Base-by-base conservation (phyloP, 2,888 invertebrate species). In the Tineola bisselliella region DNA sequence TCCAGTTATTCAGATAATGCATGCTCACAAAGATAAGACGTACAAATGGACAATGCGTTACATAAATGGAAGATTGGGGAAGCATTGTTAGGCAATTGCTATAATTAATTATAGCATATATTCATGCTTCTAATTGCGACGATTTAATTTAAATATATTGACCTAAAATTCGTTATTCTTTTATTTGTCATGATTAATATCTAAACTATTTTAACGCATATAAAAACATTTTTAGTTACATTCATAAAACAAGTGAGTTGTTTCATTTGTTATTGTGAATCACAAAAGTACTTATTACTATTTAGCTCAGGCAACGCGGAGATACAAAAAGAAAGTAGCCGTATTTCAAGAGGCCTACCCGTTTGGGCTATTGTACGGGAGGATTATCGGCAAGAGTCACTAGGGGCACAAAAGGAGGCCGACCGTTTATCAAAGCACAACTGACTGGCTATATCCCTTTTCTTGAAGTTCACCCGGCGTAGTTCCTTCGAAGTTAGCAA, bases 301-400 rank as follows among this genome's bases (percentile, higher is more conserved):
- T 58, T 58, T 33, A 30, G 30, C 17, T 58, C 58, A 33, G 33
- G 58, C 31, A 30, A 13, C 13, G n/a, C n/a, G 12, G 15, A 10
- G 13, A 5, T 33, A 33, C 33, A 33, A 58, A 58, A 48, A 48
- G 15, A 48, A 48, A 48, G 48, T 48, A 30, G 48, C 54, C 54
- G 59, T 72, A 75, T 74, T 72, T 69, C 66, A 72, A 43, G 17
- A 38, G 65, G 65, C 64, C 68, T 66, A 65, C 63, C 6, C 63
- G 63, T 64, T 63, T 64, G 63, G 62, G 67, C 69, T 69, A 74
- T 77, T 78, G 76, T 75, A 70, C 63, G 66, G 65, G 61, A 62
- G 69, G 73, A 78, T 79, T 79, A 82, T 80, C 77, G 71, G 69
- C 66, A 66, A 67, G 66, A 71, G 72, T 70, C 75, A 76, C 78